These are phyloP conservation scores for Tanytarsus gracilentus DNA, from an alignment of 2,888 invertebrate species.

Conservation along the genomic window DNA sequence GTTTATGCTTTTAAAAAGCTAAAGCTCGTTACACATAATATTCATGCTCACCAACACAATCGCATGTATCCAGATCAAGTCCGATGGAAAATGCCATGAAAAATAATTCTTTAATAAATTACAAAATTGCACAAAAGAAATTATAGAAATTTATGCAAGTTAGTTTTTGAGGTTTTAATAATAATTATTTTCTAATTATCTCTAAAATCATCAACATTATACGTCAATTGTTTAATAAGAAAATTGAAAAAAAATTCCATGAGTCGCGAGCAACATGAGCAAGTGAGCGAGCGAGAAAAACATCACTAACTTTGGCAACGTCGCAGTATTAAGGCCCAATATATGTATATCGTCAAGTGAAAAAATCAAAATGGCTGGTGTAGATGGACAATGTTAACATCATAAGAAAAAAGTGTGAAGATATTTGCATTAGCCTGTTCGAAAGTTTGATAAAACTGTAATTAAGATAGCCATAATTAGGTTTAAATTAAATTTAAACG, in stretches of 20 bases:
- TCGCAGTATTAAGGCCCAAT: slow-evolving; percentile 16
- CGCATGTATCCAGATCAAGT: background rate
- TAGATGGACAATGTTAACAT: slow-evolving; percentile 28
- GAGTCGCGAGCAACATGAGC: background rate
- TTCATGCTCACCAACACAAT: background rate
- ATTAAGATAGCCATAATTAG: slow-evolving; percentile 16
- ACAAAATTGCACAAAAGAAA: background rate
- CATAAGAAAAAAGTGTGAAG: slow-evolving; percentile 28
- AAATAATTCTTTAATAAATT: background rate
- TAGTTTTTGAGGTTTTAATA: too few species aligned
- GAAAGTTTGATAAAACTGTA: slow-evolving; percentile 18
- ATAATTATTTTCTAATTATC: too few species aligned
- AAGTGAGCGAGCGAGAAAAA: background rate
- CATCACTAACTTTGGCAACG: slow-evolving; percentile 23
- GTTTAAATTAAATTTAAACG: slow-evolving; percentile 20
- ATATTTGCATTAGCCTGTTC: slow-evolving; percentile 18
- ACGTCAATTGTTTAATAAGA: too few species aligned
- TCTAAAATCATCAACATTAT: too few species aligned
- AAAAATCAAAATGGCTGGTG: slow-evolving; percentile 29
- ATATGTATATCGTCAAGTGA: slow-evolving; percentile 29
- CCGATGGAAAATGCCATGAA: background rate
- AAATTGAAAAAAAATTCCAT: background rate
- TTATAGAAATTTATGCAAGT: too few species aligned
- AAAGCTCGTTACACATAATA: background rate
- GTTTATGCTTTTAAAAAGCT: background rate